These are phyloP conservation scores for Drosophila sechellia DNA, from an alignment of 1,140 invertebrate genomes.

Conservation along the genomic window DNA sequence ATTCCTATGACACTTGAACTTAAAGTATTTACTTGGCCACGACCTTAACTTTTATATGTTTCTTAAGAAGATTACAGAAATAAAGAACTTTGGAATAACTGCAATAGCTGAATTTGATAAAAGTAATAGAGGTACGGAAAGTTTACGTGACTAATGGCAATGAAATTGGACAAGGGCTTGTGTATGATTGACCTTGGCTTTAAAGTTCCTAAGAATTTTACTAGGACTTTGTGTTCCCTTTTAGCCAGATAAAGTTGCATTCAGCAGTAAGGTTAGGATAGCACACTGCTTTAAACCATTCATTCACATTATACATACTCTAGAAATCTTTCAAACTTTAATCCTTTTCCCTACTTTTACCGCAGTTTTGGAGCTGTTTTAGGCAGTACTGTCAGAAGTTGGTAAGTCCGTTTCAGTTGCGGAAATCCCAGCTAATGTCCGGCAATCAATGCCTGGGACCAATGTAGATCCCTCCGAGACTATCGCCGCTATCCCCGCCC, in stretches of 20 bases:
- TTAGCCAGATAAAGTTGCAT: not conserved
- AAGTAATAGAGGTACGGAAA: not conserved
- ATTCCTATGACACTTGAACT: too few species aligned
- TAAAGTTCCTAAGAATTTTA: not conserved
- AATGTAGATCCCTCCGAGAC: constrained; percentile 63
- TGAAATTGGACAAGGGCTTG: not conserved
- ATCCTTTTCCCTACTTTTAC: not conserved
- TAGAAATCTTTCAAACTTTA: not conserved
- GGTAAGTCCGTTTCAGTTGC: constrained; percentile 26
- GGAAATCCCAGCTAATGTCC: constrained; percentile 63
- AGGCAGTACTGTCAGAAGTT: constrained; percentile 8
- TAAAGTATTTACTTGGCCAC: not conserved
- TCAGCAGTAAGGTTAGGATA: not conserved
- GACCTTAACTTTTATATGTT: too few species aligned
- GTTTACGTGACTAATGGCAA: not conserved
- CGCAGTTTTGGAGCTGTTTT: not conserved
- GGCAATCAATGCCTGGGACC: constrained; percentile 65
- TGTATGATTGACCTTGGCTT: constrained; percentile 16
- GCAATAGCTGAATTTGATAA: not conserved
- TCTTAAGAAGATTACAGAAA: not conserved
- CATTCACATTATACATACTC: constrained; percentile 13
- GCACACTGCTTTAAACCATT: constrained; percentile 8
- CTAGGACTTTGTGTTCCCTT: not conserved
- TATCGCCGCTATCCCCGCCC: constrained; percentile 65
- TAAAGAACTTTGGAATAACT: not conserved